A percentile compares a stretch with the other conserved stretches of the same genome.
phyloP scores from a whole-genome alignment of 2,888 invertebrate genomes.

The Bombylius major region DNA sequence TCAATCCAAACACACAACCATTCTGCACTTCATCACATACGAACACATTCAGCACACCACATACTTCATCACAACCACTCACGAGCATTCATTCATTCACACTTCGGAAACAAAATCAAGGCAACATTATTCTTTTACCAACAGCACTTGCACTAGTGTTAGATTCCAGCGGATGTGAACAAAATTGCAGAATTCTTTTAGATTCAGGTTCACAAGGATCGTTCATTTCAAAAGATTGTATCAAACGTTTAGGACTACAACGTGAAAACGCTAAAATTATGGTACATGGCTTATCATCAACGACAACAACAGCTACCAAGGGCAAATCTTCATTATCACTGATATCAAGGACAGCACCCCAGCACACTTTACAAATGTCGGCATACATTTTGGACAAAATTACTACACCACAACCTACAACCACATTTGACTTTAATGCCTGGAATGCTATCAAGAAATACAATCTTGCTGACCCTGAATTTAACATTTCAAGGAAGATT shows the following conservation, averaged over 20 bases:
- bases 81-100: too few species aligned
- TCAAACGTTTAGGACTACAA: not conserved
- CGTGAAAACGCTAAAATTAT: not conserved
- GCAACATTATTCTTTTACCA: too few species aligned
- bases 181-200: not conserved
- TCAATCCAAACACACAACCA: too few species aligned
- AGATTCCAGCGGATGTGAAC: not conserved
- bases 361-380: too few species aligned
- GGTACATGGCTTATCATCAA: not conserved
- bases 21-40: too few species aligned
- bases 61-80: too few species aligned
- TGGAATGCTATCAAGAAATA: not conserved
- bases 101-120: too few species aligned
- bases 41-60: too few species aligned
- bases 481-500: not conserved
- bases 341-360: not conserved
- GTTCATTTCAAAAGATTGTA: not conserved
- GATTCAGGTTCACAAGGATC: not conserved
- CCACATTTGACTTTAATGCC: not conserved
- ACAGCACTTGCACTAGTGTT: too few species aligned
- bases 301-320: not conserved
- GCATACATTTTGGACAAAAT: too few species aligned
- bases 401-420: not conserved
- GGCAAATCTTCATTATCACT: not conserved
- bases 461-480: not conserved